phyloP scores from a whole-genome alignment of 2,888 invertebrate species.

The Dryomyza anilis region DNA sequence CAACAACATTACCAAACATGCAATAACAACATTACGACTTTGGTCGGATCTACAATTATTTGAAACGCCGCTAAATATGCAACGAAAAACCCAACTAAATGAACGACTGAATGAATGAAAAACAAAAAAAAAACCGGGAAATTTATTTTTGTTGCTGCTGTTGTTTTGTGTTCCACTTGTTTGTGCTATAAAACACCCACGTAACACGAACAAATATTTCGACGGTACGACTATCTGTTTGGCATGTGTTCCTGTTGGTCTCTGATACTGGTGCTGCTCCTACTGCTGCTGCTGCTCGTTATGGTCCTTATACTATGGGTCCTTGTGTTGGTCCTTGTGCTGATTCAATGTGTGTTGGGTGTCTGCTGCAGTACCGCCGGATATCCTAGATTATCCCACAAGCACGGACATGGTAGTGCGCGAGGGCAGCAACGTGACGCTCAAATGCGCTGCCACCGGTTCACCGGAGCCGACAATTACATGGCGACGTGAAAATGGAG shows the following conservation, averaged over 20 bases:
- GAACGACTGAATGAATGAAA: neutral
- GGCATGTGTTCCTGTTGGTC: no score
- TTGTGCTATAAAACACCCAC: constrained; percentile 26
- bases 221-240: no score
- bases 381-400: constrained; percentile 83
- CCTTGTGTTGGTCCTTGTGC: neutral
- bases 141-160: neutral
- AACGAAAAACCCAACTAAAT: constrained; percentile 19
- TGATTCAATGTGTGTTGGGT: constrained; percentile 8
- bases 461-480: constrained; percentile 85
- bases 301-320: neutral
- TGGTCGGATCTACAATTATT: constrained; percentile 19
- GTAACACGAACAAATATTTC: no score
- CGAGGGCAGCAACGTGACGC: constrained; percentile 85
- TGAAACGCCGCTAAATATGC: constrained; percentile 33
- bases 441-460: constrained; percentile 86
- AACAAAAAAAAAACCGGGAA: neutral
- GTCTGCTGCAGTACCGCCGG: constrained; percentile 74
- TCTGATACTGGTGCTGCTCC: no score
- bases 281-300: no score
- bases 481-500: constrained; percentile 85
- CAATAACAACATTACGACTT: constrained; percentile 34
- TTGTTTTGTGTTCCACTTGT: constrained; percentile 2
- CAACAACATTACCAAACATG: constrained; percentile 12
- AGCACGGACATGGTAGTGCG: constrained; percentile 85